phyloP scores from a whole-genome alignment of 2,113 vertebrate species.

The Uropsilus gracilis region DNA sequence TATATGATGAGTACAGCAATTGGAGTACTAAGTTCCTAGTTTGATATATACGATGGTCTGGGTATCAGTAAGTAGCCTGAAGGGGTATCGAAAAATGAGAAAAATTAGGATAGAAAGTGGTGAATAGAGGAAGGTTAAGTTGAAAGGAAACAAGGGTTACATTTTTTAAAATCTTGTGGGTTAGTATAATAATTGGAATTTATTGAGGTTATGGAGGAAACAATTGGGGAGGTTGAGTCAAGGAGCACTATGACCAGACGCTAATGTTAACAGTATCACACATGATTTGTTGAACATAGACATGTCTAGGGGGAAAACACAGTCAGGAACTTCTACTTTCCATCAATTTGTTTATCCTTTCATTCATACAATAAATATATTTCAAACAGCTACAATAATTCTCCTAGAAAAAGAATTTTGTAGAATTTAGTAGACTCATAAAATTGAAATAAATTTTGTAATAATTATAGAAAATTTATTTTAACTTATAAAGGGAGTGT shows the following conservation, averaged over 20 bases:
- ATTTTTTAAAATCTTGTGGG: background rate
- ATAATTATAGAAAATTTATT: background rate
- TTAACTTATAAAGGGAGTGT: background rate
- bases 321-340: background rate
- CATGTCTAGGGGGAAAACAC: background rate
- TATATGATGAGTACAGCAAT: fast-evolving
- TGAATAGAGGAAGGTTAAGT: background rate
- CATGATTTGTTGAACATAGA: background rate
- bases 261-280: background rate
- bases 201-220: background rate
- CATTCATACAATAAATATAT: background rate
- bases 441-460: background rate
- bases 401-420: background rate
- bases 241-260: background rate
- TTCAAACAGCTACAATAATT: background rate
- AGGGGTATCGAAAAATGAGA: background rate
- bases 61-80: background rate
- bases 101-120: background rate
- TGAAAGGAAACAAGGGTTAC: background rate
- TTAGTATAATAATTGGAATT: background rate
- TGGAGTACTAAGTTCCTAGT: background rate
- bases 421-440: background rate
- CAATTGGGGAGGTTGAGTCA: background rate
- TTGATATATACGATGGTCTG: fast-evolving
- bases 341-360: background rate